Evolutionary conservation across 2,113 vertebrate species (phyloP), one percentile per base, ranked within the genome.

Genomic region (Hemichromis elongatus): DNA sequence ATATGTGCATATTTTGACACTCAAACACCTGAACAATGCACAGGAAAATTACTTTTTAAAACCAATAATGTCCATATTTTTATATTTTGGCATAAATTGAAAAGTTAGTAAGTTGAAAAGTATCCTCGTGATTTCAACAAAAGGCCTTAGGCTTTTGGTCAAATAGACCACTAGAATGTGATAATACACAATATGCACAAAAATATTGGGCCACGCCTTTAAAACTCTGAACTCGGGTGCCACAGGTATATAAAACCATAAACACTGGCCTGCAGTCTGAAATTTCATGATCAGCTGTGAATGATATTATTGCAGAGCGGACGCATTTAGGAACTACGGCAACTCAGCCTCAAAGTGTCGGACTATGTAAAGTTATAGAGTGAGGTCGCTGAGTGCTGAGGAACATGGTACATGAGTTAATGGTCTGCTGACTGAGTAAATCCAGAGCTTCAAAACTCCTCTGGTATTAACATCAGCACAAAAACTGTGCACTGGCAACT

Each of bases 11-110:
- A 50, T 73, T 73, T 73, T 73, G 14, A 73, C 68, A 73, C 28
- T 73, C 42, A 70, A 73, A 28, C 9, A 28, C 24, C 68, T 3
- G 68, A 73, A 50, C 42, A 73, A 73, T 0, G 5, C 13, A 26
- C 2, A 19, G 68, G 40, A 18, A 0, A 10, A 18, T 16, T 26
- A 16, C 2, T 45, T 40, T 68, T 0, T 5, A 0, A 0, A 2
- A 4, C 28, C 28, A 73, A 28, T 2, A 53, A n/a, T 7, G 21
- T 13, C 14, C 24, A 47, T 47, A 28, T 7, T 47, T 47, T 73
- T 47, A 73, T 73, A 47, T 47, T 45, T 28, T 47, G 14, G 47
- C 40, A 47, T 7, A 47, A 26, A 73, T 16, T 28, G 40, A 28
- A 47, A 73, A 16, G 24, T 47, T 63, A 63, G 59, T 63, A 63